Evolutionary conservation across 2,888 invertebrate species (phyloP).

Genomic region (Isotomurus palustris): DNA sequence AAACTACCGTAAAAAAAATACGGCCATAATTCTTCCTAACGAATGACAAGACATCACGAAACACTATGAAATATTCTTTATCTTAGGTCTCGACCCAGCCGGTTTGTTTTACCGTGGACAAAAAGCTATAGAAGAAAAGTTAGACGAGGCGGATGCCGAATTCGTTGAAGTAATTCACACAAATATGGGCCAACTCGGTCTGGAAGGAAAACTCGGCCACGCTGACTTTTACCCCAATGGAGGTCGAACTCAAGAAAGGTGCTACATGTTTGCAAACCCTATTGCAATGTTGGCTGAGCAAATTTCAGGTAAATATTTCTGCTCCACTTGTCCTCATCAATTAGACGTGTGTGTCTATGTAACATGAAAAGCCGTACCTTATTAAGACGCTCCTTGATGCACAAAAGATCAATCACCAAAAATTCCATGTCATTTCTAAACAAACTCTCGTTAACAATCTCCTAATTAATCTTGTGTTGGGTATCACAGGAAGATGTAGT

Average conservation of each 20-base stretch:
- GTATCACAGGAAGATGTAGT: conserved; percentile 35
- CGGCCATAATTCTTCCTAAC: neutral
- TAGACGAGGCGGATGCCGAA: conserved; percentile 31
- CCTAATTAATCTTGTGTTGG: neutral
- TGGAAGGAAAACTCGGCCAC: conserved; percentile 26
- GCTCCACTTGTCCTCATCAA: too few relatives aligned
- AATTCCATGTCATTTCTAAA: too few relatives aligned
- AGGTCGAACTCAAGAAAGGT: conserved; percentile 31
- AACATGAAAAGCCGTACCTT: too few relatives aligned
- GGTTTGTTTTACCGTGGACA: conserved; percentile 25
- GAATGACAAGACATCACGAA: neutral
- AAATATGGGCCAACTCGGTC: conserved; percentile 34
- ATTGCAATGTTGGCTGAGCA: conserved; percentile 31
- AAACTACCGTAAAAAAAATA: neutral
- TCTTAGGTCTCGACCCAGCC: conserved; percentile 35
- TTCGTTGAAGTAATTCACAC: conserved; percentile 40
- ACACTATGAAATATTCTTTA: neutral
- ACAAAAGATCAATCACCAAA: too few relatives aligned
- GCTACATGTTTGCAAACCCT: conserved; percentile 26
- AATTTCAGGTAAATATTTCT: conserved; percentile 15
- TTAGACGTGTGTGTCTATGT: too few relatives aligned
- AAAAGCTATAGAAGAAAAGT: conserved; percentile 21
- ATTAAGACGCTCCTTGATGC: too few relatives aligned
- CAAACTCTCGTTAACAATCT: neutral
- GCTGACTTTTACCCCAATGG: conserved; percentile 35